A percentile compares a stretch with the other conserved stretches of the same genome.
These are phyloP conservation scores for Babyrousa celebensis DNA, from an alignment of 2,797 vertebrate genomes.

Conservation along the genomic window DNA sequence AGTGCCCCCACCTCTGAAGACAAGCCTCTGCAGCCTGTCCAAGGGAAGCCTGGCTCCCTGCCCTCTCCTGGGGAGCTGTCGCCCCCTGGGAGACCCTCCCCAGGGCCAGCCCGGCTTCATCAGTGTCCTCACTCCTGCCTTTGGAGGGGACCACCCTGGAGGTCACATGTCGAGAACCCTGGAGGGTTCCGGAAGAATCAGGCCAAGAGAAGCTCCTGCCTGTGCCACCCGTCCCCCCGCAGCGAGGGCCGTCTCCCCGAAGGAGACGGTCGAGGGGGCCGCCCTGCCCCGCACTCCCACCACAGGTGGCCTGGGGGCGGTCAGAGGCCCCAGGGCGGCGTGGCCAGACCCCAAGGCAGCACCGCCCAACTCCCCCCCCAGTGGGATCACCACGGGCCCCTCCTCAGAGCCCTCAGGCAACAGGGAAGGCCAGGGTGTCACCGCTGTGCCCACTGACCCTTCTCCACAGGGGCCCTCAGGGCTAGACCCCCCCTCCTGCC, in stretches of 20 bases:
- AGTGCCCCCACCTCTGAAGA: rapidly evolving
- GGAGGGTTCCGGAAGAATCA: slow-evolving; percentile 25
- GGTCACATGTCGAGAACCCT: not conserved
- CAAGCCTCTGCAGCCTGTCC: not conserved
- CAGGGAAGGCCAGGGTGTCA: slow-evolving; percentile 38
- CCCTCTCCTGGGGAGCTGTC: not conserved
- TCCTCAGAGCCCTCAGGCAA: slow-evolving; percentile 81
- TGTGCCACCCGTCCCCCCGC: not conserved
- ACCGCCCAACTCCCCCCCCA: slow-evolving; percentile 63
- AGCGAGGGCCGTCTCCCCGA: not conserved
- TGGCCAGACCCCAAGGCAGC: slow-evolving; percentile 81
- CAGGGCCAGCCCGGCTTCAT: rapidly evolving
- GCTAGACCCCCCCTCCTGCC: not conserved
- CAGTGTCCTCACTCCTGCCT: rapidly evolving
- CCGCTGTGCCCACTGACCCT: not conserved
- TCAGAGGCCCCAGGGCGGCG: slow-evolving; percentile 73
- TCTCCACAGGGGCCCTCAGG: not conserved
- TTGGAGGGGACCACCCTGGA: rapidly evolving
- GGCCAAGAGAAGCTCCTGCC: rapidly evolving
- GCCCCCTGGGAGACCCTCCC: not conserved
- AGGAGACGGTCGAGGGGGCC: not conserved
- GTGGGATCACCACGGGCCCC: not conserved
- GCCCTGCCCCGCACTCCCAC: not conserved
- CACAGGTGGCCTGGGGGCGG: slow-evolving; percentile 70
- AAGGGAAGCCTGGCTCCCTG: not conserved